Base-by-base conservation (phyloP, 2,113 vertebrate genomes). In the Myotis yumanensis region DNA sequence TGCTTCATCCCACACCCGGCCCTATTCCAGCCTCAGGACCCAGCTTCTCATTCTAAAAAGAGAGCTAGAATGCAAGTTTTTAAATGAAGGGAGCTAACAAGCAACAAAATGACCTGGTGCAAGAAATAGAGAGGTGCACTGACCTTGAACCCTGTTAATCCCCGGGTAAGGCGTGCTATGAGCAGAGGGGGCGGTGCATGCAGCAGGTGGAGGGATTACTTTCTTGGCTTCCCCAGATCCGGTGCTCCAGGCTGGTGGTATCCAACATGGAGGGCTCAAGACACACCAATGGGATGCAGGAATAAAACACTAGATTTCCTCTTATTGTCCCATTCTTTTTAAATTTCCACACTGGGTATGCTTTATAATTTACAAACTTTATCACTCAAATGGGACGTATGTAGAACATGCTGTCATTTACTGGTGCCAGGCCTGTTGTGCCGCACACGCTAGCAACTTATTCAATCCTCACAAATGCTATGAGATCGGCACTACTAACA, bases 41-140 rank as follows among this genome's bases (percentile, higher is more conserved):
- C 48, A 20, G 57, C 15, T 46, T 73, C 37, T 90, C 54, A 32
- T 72, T 85, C 69, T 51, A 73, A 66, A 71, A 32, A 89, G 62
- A 40, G 16, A 25, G 16, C 23, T 30, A 76, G n/a, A n/a, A 66
- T 18, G 1, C 28, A 83, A 18, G 1, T 40, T 40, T 75, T 88
- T 62, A 68, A 76, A 77, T 48, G n/a, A 59, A 88, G 71, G 15
- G 46, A 28, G 62, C 48, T 37, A 86, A 43, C 5, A 48, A 48
- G 25, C 22, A 32, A 82, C 2, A 28, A 80, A 46, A 94, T 7
- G 69, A 71, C 11, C 54, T 73, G 46, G 35, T 80, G 18, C 22
- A 77, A 43, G 94, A 92, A 59, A 73, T 2, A 51, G 18, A 40
- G 71, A 79, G 28, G 23, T 11, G 2, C 0, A 28, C 18, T 11